A percentile compares a stretch with the other conserved stretches of the same genome.
These are phyloP conservation scores for Trissolcus basalis DNA, from an alignment of 1,140 invertebrate genomes.

Conservation along the genomic window DNA sequence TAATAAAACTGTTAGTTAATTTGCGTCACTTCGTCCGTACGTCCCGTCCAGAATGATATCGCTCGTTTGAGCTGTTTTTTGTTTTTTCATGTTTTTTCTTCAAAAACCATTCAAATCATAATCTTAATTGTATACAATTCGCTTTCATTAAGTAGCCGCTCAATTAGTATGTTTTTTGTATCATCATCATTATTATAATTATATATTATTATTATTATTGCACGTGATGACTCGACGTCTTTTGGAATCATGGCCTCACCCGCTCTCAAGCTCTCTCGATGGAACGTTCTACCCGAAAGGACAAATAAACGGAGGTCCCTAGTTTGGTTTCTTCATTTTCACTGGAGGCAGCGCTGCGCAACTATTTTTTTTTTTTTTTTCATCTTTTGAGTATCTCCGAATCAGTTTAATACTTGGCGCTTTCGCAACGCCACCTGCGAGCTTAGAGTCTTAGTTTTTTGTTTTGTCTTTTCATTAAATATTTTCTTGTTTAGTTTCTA, in stretches of 20 bases:
- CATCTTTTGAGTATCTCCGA: conserved; percentile 36
- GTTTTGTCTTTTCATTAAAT: neutral
- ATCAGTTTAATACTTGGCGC: conserved; percentile 40
- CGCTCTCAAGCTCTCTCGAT: conserved; percentile 37
- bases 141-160: conserved; percentile 49
- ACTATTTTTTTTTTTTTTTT: neutral
- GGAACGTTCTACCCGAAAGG: conserved; percentile 23
- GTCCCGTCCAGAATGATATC: conserved; percentile 40
- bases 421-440: conserved; percentile 11
- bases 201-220: conserved; percentile 40
- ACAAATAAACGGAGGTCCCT: conserved; percentile 10
- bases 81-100: neutral
- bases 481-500: conserved; percentile 12
- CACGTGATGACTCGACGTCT: conserved; percentile 52
- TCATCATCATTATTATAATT: conserved; percentile 9
- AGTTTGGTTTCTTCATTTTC: no score
- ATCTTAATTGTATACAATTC: neutral
- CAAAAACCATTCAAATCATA: neutral
- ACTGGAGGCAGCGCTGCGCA: conserved; percentile 4
- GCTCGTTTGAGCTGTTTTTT: conserved; percentile 15
- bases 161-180: conserved; percentile 19
- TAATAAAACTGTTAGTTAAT: conserved; percentile 41
- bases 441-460: conserved; percentile 19
- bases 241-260: conserved; percentile 48
- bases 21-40: conserved; percentile 34